phyloP scores from a whole-genome alignment of 1,140 invertebrate species.

The Vanessa atalanta region DNA sequence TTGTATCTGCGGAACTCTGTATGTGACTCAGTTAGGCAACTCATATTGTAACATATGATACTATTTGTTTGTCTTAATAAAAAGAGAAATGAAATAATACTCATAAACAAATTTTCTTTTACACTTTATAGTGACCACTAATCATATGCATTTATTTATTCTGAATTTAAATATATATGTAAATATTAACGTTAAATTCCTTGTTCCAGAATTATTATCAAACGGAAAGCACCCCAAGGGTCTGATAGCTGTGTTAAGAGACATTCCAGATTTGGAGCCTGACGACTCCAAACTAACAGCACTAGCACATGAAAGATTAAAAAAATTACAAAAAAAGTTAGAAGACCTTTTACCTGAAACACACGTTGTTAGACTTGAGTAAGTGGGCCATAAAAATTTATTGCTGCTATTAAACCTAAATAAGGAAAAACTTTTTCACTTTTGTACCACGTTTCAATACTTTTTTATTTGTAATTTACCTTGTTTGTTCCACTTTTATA shows the following conservation, averaged over 20 bases:
- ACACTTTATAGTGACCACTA: too few relatives aligned
- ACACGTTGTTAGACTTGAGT: constrained; percentile 69
- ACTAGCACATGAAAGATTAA: constrained; percentile 62
- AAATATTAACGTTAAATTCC: background rate
- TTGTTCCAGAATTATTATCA: constrained; percentile 62
- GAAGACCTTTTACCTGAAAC: constrained; percentile 65
- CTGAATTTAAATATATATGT: background rate
- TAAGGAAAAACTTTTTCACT: background rate
- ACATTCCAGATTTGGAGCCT: constrained; percentile 56
- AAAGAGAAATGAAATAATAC: too few relatives aligned
- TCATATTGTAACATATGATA: too few relatives aligned
- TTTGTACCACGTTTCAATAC: background rate
- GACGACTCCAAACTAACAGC: constrained; percentile 61
- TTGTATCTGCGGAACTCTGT: too few relatives aligned
- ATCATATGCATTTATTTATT: background rate
- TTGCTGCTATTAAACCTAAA: background rate
- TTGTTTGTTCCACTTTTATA: background rate
- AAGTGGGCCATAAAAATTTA: constrained; percentile 44
- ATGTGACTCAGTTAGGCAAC: too few relatives aligned
- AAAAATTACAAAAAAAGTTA: constrained; percentile 61
- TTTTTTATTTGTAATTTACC: background rate
- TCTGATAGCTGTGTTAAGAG: constrained; percentile 59
- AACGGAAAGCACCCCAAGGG: constrained; percentile 70
- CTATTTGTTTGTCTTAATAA: too few relatives aligned
- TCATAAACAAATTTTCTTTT: too few relatives aligned